phyloP scores from a whole-genome alignment of 2,113 vertebrate genomes.

The Motacilla tschutschensis region DNA sequence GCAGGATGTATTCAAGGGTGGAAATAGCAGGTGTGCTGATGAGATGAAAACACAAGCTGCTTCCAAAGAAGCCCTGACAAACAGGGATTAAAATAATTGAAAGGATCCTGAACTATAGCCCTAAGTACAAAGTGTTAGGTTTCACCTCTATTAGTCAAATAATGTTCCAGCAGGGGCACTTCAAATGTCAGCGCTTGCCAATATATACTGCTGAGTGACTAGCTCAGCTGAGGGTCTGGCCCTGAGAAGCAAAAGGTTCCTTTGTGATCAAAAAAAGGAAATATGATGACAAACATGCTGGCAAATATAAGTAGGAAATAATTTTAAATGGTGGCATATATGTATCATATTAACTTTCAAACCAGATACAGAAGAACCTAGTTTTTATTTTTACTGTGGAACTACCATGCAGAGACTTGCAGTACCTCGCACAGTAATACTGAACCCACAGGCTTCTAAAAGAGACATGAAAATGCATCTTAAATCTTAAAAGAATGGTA shows the following conservation, averaged over 20 bases:
- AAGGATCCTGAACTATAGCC: neutral
- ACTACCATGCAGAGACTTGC: neutral
- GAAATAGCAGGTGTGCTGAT: neutral
- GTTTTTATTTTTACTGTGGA: neutral
- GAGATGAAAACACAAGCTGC: neutral
- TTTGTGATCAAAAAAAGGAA: neutral
- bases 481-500: neutral
- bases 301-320: neutral
- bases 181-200: constrained; percentile 17
- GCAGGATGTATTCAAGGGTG: neutral
- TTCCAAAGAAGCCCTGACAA: neutral
- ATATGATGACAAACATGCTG: neutral
- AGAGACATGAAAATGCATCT: neutral
- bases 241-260: neutral
- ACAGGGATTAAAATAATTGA: neutral
- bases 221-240: neutral
- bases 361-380: neutral
- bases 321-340: neutral
- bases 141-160: neutral
- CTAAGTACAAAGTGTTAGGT: neutral
- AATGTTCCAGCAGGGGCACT: neutral
- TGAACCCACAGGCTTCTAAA: neutral
- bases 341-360: neutral
- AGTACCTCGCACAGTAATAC: neutral
- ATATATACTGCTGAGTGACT: neutral